These are phyloP conservation scores for Trichopoda pennipes DNA, from an alignment of 2,888 invertebrate species.

Conservation along the genomic window DNA sequence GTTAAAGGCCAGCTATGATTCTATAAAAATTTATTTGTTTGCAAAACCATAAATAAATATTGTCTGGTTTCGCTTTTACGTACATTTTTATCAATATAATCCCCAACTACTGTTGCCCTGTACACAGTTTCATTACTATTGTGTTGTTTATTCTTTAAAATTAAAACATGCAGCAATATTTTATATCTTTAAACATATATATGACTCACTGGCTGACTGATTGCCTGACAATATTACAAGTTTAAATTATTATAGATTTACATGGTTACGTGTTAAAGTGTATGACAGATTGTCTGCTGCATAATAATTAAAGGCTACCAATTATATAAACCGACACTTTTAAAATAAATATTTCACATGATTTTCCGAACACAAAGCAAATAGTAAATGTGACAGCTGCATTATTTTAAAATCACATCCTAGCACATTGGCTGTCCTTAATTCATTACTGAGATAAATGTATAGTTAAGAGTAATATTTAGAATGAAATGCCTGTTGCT, in stretches of 20 bases:
- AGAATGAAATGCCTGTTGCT: too few species aligned
- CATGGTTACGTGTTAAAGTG: not conserved
- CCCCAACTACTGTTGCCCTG: not conserved
- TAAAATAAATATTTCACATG: constrained; percentile 17
- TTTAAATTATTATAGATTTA: constrained; percentile 29
- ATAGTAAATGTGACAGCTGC: not conserved
- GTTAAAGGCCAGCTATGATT: not conserved
- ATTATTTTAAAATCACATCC: constrained; percentile 26
- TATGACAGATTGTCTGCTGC: not conserved
- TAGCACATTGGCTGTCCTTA: not conserved
- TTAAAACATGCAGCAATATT: constrained; percentile 13
- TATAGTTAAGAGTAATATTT: too few species aligned
- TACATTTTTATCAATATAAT: not conserved
- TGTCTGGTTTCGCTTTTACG: constrained; percentile 9
- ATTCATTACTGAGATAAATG: not conserved
- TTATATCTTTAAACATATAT: not conserved
- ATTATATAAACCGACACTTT: constrained; percentile 27
- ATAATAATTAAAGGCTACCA: not conserved
- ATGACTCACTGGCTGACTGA: not conserved
- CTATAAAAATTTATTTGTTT: constrained; percentile 12
- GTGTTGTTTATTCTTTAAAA: not conserved
- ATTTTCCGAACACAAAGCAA: not conserved
- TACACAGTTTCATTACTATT: not conserved
- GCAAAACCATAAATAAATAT: constrained; percentile 30
- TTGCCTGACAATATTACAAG: not conserved